These are phyloP conservation scores for Antheraea yamamai DNA, from an alignment of 2,888 invertebrate genomes.

Conservation along the genomic window DNA sequence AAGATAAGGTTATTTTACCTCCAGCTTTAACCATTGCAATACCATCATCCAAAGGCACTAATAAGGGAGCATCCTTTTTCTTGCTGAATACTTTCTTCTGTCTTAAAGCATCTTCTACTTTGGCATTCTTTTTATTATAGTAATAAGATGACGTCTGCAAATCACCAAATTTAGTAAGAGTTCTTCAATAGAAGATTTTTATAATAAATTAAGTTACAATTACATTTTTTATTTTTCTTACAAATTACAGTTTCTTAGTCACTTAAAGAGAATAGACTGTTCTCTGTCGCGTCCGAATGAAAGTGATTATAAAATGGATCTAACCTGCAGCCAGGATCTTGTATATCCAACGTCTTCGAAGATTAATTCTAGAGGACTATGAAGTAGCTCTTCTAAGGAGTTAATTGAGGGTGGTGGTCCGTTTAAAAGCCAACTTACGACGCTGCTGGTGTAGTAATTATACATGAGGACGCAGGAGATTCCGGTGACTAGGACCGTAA, in stretches of 20 bases:
- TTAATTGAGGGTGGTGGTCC: slow-evolving; percentile 75
- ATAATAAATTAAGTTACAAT: too few species aligned
- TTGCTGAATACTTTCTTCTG: slow-evolving; percentile 56
- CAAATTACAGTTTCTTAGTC: too few species aligned
- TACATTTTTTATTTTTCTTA: too few species aligned
- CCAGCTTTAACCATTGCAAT: slow-evolving; percentile 63
- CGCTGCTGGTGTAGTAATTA: slow-evolving; percentile 83
- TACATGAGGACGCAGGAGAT: slow-evolving; percentile 70
- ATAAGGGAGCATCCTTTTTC: slow-evolving; percentile 44
- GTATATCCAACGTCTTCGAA: slow-evolving; percentile 76
- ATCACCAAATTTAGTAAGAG: neutral
- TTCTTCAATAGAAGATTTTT: neutral
- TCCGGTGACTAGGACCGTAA: slow-evolving; percentile 63
- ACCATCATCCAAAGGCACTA: slow-evolving; percentile 49
- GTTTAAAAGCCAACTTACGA: slow-evolving; percentile 80
- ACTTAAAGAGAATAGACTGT: too few species aligned
- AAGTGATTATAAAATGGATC: neutral
- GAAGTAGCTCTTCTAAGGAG: slow-evolving; percentile 72
- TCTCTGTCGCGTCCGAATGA: neutral
- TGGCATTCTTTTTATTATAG: slow-evolving; percentile 57
- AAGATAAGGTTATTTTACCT: slow-evolving; percentile 42
- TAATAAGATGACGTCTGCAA: slow-evolving; percentile 59
- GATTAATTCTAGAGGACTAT: slow-evolving; percentile 75
- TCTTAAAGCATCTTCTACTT: slow-evolving; percentile 60
- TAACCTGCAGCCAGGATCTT: slow-evolving; percentile 66